Base-by-base conservation (phyloP, 2,888 invertebrate genomes). In the Mamestra brassicae region DNA sequence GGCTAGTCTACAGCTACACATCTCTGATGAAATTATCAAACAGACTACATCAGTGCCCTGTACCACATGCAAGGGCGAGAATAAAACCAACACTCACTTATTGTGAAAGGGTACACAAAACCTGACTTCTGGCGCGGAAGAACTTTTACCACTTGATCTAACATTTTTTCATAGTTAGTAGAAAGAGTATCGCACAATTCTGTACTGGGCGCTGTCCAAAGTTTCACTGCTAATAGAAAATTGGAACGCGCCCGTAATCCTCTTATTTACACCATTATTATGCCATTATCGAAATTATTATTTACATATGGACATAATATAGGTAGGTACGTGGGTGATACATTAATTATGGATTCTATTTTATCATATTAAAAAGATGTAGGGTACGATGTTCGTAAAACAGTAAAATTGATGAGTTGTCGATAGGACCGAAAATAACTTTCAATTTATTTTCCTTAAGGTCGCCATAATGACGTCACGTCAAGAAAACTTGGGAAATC, bases 281-380 rank as follows among this genome's bases (percentile, higher is more conserved):
- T 54, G 34, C 67, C 38, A 78, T 58, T 76, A 81, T 58, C 13
- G 62, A 78, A 66, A 78, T 81, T 77, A 75, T 80, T 58, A 60
- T 45, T 77, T 68, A 64, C 47, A 54, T 58, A 54, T 7, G 4
- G n/a, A 2, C 36, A 58, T 63, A 17, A 63, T 74, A 26, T 26
- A 26, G 26, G 26, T 26, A 26, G 26, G 26, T 26, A 45, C 26
- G 17, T 57, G n/a, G 42, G 52, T 38, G 38, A 60, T 55, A 60
- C 15, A 54, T 76, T 54, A 36, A 78, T 71, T 13, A 73, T 72
- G 13, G 7, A 74, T 62, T 55, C 13, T 26, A 50, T 42, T 17
- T 72, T 78, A 61, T 34, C 34, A 71, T 78, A 78, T 54, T 42
- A 54, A 60, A 75, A 54, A 55, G n/a, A 61, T 54, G 15, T 38